These are phyloP conservation scores for Drosophila nannoptera DNA, from an alignment of 1,140 invertebrate species.

Conservation along the genomic window DNA sequence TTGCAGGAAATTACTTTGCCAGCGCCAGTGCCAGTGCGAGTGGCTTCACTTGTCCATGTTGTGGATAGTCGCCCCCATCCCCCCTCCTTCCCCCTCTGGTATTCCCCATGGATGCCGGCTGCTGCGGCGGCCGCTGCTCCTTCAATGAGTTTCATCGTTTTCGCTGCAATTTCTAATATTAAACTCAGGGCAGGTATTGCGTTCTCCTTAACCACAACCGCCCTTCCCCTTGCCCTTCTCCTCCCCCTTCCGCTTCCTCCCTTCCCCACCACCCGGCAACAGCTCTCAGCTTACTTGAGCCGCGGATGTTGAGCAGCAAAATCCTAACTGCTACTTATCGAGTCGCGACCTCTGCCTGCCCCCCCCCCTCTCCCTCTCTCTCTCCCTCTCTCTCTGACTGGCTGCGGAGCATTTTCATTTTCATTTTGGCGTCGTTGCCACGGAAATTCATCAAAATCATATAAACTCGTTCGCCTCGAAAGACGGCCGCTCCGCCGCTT, in stretches of 20 bases:
- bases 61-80: not conserved
- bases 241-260: not conserved
- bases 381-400: slow-evolving; percentile 1
- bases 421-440: slow-evolving; percentile 76
- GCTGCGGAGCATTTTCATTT: slow-evolving; percentile 50
- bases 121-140: not conserved
- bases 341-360: slow-evolving; percentile 34
- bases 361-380: not conserved
- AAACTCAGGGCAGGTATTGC: slow-evolving; percentile 65
- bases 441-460: slow-evolving; percentile 78
- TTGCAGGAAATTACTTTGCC: slow-evolving; percentile 76
- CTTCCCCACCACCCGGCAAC: not conserved
- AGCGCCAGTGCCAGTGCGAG: slow-evolving; percentile 40
- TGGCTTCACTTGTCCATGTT: slow-evolving; percentile 22
- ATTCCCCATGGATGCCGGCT: not conserved
- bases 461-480: slow-evolving; percentile 66
- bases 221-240: not conserved
- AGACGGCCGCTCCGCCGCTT: slow-evolving; percentile 1
- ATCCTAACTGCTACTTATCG: slow-evolving; percentile 76
- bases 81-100: not conserved
- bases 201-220: not conserved
- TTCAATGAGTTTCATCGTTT: slow-evolving; percentile 43
- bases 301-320: slow-evolving; percentile 67
- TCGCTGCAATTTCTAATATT: slow-evolving; percentile 62
- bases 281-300: slow-evolving; percentile 20